Evolutionary conservation across 2,797 vertebrate genomes (phyloP).

Genomic region (Sebastes matsubarae): DNA sequence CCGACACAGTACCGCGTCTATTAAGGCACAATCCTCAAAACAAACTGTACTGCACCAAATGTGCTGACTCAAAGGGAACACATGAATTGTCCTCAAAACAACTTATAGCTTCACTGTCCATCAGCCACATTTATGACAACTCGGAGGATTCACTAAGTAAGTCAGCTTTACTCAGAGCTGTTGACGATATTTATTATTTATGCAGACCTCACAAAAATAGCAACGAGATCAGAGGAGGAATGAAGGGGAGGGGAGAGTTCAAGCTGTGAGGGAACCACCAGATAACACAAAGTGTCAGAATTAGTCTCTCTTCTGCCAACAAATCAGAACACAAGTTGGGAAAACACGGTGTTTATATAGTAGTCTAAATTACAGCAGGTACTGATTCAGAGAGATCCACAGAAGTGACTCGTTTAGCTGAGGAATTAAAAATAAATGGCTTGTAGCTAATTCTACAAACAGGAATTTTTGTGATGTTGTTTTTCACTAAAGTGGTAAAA

Average conservation of each 20-base stretch:
- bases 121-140: constrained; percentile 5
- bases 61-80: constrained; percentile 19
- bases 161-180: constrained; percentile 20
- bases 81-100: neutral
- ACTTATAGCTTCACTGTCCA: neutral
- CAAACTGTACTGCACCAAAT: neutral
- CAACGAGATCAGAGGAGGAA: constrained; percentile 30
- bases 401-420: neutral
- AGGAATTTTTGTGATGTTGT: neutral
- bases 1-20: neutral
- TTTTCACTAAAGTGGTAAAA: constrained; percentile 6
- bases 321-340: constrained; percentile 28
- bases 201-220: constrained; percentile 48
- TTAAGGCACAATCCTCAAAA: neutral
- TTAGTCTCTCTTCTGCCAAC: constrained; percentile 25
- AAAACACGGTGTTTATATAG: constrained; percentile 15
- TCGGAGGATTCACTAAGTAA: constrained; percentile 18
- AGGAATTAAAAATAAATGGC: constrained; percentile 14
- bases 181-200: constrained; percentile 52
- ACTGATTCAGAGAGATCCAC: neutral
- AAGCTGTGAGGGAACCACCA: constrained; percentile 39
- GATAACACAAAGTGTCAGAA: constrained; percentile 45
- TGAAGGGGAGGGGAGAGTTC: constrained; percentile 20
- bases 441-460: neutral
- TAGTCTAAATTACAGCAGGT: constrained; percentile 14